phyloP scores from a whole-genome alignment of 2,888 invertebrate species.

The Eupithecia vulgata region DNA sequence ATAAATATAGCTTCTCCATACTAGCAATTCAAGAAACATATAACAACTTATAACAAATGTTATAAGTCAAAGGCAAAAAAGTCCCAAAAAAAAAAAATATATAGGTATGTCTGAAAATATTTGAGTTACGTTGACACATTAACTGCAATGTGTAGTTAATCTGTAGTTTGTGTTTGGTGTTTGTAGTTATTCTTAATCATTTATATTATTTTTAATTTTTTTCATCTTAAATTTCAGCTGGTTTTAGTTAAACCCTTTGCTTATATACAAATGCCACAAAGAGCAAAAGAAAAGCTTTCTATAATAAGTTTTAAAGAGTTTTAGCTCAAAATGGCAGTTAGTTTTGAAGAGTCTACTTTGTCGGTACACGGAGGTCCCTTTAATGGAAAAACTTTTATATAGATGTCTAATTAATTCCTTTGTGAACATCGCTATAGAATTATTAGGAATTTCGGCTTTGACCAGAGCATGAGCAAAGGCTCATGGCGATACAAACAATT shows the following conservation, averaged over 20 bases:
- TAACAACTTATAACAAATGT: no score
- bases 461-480: slow-evolving; percentile 42
- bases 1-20: slow-evolving; percentile 58
- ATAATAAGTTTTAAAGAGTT: slow-evolving; percentile 53
- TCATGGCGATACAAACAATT: slow-evolving; percentile 28
- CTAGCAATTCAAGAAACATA: slow-evolving; percentile 47
- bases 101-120: no score
- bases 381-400: slow-evolving; percentile 65
- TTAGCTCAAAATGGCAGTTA: slow-evolving; percentile 51
- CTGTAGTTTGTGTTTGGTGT: background rate
- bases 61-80: no score
- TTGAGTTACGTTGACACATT: no score
- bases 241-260: background rate
- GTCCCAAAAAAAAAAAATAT: no score
- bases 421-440: slow-evolving; percentile 48
- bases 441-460: slow-evolving; percentile 45
- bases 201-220: background rate
- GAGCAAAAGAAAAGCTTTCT: slow-evolving; percentile 9
- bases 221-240: background rate
- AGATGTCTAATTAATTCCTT: slow-evolving; percentile 59
- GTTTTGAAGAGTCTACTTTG: slow-evolving; percentile 56
- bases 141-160: background rate
- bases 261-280: background rate
- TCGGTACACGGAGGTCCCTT: slow-evolving; percentile 49
- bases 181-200: background rate